A percentile compares a stretch with the other conserved stretches of the same genome.
Evolutionary conservation across 2,113 vertebrate species (phyloP).

Genomic region (Cervus canadensis): DNA sequence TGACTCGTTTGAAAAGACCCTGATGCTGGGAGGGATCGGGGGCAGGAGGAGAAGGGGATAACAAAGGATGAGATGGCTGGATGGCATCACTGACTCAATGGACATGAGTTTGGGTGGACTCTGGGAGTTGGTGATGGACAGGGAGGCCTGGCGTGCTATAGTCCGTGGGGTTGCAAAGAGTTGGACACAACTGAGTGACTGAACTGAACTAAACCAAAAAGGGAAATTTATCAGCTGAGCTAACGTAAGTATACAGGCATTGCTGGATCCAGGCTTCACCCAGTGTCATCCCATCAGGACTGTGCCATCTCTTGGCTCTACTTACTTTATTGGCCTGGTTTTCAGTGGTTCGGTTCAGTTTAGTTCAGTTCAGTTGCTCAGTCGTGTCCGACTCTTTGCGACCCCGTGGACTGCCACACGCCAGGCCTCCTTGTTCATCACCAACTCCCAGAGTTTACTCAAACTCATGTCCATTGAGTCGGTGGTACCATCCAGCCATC

Average conservation of each 20-base stretch:
- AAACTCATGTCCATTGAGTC: not conserved
- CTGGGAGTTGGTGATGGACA: fast-evolving
- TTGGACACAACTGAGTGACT: not conserved
- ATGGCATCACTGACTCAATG: not conserved
- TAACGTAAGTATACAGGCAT: not conserved
- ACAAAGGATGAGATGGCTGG: not conserved
- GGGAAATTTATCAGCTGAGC: not conserved
- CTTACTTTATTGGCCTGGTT: not conserved
- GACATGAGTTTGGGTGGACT: not conserved
- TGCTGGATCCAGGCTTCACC: not conserved
- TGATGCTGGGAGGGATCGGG: not conserved
- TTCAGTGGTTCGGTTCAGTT: not conserved
- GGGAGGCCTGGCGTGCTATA: fast-evolving
- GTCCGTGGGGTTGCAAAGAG: not conserved
- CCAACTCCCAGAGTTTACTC: fast-evolving
- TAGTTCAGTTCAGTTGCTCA: not conserved
- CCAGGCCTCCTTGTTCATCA: not conserved
- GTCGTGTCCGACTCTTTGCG: not conserved
- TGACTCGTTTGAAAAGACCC: not conserved
- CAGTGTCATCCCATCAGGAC: not conserved
- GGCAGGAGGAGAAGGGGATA: not conserved
- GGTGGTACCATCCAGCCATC: not conserved
- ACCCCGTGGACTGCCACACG: not conserved
- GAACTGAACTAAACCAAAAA: not conserved
- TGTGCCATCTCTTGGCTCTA: not conserved